A percentile compares a stretch with the other conserved stretches of the same genome.
Conservation (phyloP, 2,113 vertebrate species). For the Hippocampus comes region DNA sequence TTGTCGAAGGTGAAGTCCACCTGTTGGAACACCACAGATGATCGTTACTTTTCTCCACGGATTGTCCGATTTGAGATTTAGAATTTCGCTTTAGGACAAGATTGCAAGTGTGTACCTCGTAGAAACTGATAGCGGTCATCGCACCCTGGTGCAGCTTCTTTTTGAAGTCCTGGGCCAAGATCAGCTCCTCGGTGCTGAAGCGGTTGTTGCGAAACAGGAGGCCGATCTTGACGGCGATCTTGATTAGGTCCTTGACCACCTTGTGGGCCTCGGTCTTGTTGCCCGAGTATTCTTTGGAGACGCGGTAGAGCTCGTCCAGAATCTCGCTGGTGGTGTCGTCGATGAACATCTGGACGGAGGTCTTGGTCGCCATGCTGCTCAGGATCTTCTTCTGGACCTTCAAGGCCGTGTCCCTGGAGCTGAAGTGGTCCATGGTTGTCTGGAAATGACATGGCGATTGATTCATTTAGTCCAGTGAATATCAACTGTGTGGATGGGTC, state of each 20-base stretch:
- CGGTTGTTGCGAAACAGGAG: conserved; percentile 80
- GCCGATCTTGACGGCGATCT: conserved; percentile 84
- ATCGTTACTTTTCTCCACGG: too few species aligned
- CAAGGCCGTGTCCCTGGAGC: conserved; percentile 81
- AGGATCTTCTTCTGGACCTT: conserved; percentile 86
- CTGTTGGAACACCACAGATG: conserved; percentile 30
- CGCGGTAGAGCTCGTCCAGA: conserved; percentile 85
- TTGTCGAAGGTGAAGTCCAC: conserved; percentile 88
- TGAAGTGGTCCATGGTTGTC: conserved; percentile 81
- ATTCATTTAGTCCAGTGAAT: too few species aligned
- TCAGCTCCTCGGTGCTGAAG: conserved; percentile 75
- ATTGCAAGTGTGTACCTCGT: conserved; percentile 68
- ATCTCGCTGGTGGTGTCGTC: conserved; percentile 86
- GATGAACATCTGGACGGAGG: conserved; percentile 83
- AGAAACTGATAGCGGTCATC: conserved; percentile 87
- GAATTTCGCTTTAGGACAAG: too few species aligned
- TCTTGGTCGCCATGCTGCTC: conserved; percentile 81
- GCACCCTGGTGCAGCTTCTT: conserved; percentile 81
- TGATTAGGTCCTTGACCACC: conserved; percentile 85
- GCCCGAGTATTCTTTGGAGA: conserved; percentile 80
- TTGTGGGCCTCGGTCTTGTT: conserved; percentile 80
- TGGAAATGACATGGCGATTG: conserved; percentile 4
- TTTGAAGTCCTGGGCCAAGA: conserved; percentile 77
- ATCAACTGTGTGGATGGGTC: too few species aligned
- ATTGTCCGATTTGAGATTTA: too few species aligned